Percentiles rank a stretch among this genome's conserved stretches.
These are phyloP conservation scores for Chaenocephalus aceratus DNA, from an alignment of 2,113 vertebrate species.

Conservation along the genomic window DNA sequence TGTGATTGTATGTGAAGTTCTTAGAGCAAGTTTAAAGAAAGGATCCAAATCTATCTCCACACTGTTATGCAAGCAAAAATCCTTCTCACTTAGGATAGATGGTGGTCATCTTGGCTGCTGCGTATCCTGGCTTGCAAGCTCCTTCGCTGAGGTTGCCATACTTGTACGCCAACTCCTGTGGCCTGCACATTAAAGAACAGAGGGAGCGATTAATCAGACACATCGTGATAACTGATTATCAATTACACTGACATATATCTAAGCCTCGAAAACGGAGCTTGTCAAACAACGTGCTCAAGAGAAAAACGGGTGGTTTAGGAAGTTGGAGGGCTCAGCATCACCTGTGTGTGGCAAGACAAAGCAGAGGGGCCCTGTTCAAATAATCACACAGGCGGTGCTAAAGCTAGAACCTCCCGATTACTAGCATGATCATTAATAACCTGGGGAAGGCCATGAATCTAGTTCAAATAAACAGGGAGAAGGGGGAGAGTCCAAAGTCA, in stretches of 20 bases:
- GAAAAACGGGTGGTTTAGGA: constrained; percentile 36
- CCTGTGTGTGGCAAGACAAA: constrained; percentile 69
- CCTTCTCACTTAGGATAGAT: constrained; percentile 95
- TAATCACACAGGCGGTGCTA: constrained; percentile 66
- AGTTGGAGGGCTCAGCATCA: constrained; percentile 47
- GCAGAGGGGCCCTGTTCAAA: constrained; percentile 69
- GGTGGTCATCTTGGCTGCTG: constrained; percentile 93
- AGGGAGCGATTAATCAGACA: constrained; percentile 53
- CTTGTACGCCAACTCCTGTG: constrained; percentile 89
- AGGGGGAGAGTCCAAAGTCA: constrained; percentile 35
- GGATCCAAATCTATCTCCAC: background rate
- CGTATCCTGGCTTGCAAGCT: constrained; percentile 92
- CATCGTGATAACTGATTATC: constrained; percentile 43
- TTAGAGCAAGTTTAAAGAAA: background rate
- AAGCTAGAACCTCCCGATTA: constrained; percentile 65
- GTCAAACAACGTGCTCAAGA: constrained; percentile 61
- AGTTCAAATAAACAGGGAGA: constrained; percentile 84
- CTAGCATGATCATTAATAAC: constrained; percentile 79
- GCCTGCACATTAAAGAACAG: constrained; percentile 79
- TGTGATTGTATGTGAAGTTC: constrained; percentile 4
- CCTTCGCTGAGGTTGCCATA: constrained; percentile 95
- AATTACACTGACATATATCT: constrained; percentile 37
- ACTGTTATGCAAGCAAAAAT: constrained; percentile 1
- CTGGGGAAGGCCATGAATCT: constrained; percentile 61
- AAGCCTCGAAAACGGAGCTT: constrained; percentile 43